Base-by-base conservation (phyloP, 2,113 vertebrate species). In the Neolamprologus toae region DNA sequence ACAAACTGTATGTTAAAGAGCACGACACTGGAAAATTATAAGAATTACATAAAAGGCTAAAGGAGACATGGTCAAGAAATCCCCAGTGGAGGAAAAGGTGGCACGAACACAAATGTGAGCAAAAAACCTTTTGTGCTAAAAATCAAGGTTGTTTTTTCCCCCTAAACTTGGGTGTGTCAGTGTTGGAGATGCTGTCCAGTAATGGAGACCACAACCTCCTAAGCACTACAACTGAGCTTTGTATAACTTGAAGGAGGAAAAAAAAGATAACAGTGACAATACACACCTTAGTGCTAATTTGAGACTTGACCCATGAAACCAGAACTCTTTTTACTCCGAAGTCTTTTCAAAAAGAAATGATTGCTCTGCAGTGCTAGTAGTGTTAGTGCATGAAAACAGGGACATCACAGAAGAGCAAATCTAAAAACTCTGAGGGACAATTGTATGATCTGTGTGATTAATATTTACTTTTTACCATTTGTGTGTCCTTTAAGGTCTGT, bases 221-320 rank as follows among this genome's bases (percentile, higher is more conserved):
- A 7, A 55, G 54, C 40, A 8, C 9, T 83, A 54, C 84, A 87
- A 85, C 40, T 6, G 81, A 88, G 49, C 80, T 88, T 88, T 86
- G 47, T 37, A 81, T 61, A 35, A 81, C 51, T 1, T 28, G 19
- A 91, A 92, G 6, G 6, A 86, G 88, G 89, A 85, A 85, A 88
- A 61, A 92, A 87, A 91, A 88, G 83, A 81, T 59, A 35, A 73
- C 78, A 68, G 3, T 8, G 42, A 88, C 90, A 86, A 92, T 80
- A 51, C 51, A 78, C 42, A n/a, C 49, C 80, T 88, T 23, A 2
- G n/a, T 19, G 82, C 88, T 85, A 84, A 91, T 37, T 12, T 33
- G 23, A 59, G 87, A 85, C 47, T 8, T 86, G 16, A 14, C 8
- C 7, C 4, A 6, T 86, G 84, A 90, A 92, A 90, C 81, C 80